A percentile compares a stretch with the other conserved stretches of the same genome.
These are phyloP conservation scores for Falco naumanni DNA, from an alignment of 2,797 vertebrate genomes.

Conservation along the genomic window DNA sequence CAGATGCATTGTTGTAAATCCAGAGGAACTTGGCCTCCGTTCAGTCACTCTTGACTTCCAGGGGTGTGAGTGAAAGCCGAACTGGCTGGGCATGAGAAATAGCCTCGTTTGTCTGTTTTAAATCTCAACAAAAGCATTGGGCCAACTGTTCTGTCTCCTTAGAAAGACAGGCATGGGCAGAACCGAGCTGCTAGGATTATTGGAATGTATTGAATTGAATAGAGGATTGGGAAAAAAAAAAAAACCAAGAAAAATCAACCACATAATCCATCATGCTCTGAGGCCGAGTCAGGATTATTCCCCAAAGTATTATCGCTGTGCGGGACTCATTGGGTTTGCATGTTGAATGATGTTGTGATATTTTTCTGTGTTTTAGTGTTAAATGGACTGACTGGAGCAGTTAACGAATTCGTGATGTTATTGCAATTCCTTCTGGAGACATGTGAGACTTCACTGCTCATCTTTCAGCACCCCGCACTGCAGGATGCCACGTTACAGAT, in stretches of 20 bases:
- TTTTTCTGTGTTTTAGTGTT: background rate
- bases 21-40: background rate
- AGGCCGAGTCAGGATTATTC: background rate
- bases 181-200: background rate
- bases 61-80: background rate
- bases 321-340: background rate
- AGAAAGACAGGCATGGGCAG: constrained; percentile 4
- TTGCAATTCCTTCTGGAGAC: background rate
- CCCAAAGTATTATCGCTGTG: background rate
- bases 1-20: background rate
- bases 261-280: background rate
- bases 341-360: background rate
- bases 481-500: fast-evolving
- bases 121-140: background rate
- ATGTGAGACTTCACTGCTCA: background rate
- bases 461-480: fast-evolving
- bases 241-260: background rate
- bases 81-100: background rate
- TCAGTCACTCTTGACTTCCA: background rate
- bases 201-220: background rate
- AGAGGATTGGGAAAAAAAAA: fast-evolving
- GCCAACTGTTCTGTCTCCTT: background rate
- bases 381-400: fast-evolving
- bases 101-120: background rate
- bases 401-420: background rate